Evolutionary conservation across 2,113 vertebrate species (phyloP), one percentile per base, ranked within the genome.

Genomic region (Dipodomys merriami): DNA sequence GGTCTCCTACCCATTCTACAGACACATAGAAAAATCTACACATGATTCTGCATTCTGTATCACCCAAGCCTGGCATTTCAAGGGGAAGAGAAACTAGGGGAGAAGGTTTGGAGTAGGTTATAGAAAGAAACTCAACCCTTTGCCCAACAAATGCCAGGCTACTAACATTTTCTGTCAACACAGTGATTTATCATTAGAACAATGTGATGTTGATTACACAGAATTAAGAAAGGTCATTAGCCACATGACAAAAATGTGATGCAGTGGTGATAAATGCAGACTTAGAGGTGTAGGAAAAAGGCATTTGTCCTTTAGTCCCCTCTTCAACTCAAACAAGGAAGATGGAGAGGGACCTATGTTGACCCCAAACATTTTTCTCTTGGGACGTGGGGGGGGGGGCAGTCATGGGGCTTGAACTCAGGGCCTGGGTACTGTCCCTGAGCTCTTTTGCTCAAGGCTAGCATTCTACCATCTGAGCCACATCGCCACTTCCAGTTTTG

Each of bases 321-420:
- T 64, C 46, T 83, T 71, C 33, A 29, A n/a, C 29, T 12, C 39
- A n/a, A 65, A 22, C 73, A 69, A 64, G 39, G 35, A 92, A 82
- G 64, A 20, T 35, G 57, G 60, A 39, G 0, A 3, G 83, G 35
- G 19, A 12, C 33, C 30, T 5, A 0, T 2, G 1, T 1, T n/a
- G 65, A 46, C 30, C 6, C 15, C 53, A 57, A 57, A 57, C 53
- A 13, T 57, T 57, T 57, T 57, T 57, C 15, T 57, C 4, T 57
- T 11, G 35, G 35, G 35, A 39, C 12, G 8, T 53, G 49, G 2
- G 12, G 10, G 49, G 49, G 49, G 49, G 49, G 39, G 39, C 73
- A 27, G 49, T 49, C 49, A 49, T 57, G 15, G 7, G 53, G 53
- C 15, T 57, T 57, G 53, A 57, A 57, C 53, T 57, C 53, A 16